These are phyloP conservation scores for Drosophila imparisetae DNA, from an alignment of 2,888 invertebrate species.

Conservation along the genomic window DNA sequence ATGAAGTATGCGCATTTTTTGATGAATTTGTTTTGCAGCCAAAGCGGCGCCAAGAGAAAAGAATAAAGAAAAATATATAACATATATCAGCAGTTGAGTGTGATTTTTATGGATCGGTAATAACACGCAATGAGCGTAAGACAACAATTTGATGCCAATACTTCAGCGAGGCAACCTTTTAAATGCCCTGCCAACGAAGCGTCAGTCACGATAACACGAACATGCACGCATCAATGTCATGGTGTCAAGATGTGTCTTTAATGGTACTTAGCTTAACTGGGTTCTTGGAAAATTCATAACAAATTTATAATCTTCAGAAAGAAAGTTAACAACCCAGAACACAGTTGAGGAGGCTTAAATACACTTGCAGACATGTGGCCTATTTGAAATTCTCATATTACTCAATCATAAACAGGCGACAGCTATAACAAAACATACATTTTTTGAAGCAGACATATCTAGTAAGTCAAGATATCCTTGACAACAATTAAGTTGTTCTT, in stretches of 20 bases:
- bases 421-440: neutral
- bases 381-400: neutral
- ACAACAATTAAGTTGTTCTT: neutral
- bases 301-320: neutral
- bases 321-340: neutral
- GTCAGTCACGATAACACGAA: conserved; percentile 28
- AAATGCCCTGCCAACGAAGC: conserved; percentile 32
- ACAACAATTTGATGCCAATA: conserved; percentile 18
- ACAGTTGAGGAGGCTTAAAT: neutral
- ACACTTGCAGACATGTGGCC: neutral
- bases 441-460: neutral
- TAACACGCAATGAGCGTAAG: conserved; percentile 40
- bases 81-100: conserved; percentile 49
- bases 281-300: neutral
- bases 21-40: conserved; percentile 71
- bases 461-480: neutral
- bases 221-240: conserved; percentile 18
- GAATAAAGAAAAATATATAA: conserved; percentile 20
- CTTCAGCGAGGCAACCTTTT: neutral
- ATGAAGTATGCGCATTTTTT: conserved; percentile 71
- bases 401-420: neutral
- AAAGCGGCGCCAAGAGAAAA: conserved; percentile 42
- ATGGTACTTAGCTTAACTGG: conserved; percentile 13
- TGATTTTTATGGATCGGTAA: conserved; percentile 59
- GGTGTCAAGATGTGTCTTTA: neutral